phyloP scores from a whole-genome alignment of 2,888 invertebrate genomes.

The Spisula solida region DNA sequence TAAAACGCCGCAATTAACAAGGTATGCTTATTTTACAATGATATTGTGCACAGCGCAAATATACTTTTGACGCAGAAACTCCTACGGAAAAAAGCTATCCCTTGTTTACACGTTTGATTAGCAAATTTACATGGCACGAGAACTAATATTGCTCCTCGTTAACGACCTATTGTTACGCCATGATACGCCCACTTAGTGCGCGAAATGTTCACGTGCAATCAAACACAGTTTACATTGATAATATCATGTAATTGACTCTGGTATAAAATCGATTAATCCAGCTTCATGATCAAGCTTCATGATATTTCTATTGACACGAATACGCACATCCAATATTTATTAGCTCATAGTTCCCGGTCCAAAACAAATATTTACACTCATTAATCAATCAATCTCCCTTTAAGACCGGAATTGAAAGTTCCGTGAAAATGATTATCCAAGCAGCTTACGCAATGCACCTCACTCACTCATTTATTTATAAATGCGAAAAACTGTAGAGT shows the following conservation, averaged over 20 bases:
- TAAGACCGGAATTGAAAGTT: neutral
- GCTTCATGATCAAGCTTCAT: too few relatives aligned
- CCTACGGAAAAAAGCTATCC: too few relatives aligned
- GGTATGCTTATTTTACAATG: too few relatives aligned
- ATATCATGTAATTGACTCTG: neutral
- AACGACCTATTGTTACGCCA: too few relatives aligned
- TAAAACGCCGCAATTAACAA: too few relatives aligned
- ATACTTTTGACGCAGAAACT: too few relatives aligned
- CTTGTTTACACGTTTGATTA: too few relatives aligned
- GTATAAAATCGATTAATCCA: neutral
- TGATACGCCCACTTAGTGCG: too few relatives aligned
- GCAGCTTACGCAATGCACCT: neutral
- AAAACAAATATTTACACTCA: slow-evolving; percentile 4
- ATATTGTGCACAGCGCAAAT: too few relatives aligned
- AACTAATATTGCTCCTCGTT: too few relatives aligned
- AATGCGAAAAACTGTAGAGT: neutral
- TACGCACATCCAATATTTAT: neutral
- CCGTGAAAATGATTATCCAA: neutral
- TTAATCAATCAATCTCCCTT: neutral
- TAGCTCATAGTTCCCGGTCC: neutral
- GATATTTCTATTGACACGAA: neutral
- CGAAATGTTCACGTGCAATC: too few relatives aligned
- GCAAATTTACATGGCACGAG: too few relatives aligned
- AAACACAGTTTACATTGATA: neutral
- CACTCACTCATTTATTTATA: neutral